phyloP scores from a whole-genome alignment of 2,113 vertebrate genomes.

The Ochotona princeps region DNA sequence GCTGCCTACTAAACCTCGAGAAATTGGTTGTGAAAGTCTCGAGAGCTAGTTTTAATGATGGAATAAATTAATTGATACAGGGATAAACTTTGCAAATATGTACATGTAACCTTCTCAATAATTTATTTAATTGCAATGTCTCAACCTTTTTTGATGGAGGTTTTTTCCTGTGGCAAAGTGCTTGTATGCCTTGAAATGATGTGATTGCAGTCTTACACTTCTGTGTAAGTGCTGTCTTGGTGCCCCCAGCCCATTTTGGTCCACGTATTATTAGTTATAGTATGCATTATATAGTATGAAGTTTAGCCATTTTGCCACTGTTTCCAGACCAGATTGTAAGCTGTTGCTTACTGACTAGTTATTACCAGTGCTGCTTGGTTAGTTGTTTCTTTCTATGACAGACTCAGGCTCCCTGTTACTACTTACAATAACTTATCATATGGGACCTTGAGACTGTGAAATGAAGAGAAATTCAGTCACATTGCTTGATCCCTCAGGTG shows the following conservation, averaged over 20 bases:
- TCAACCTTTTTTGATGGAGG: neutral
- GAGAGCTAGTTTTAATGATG: neutral
- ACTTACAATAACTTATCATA: neutral
- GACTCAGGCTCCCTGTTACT: neutral
- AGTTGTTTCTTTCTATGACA: neutral
- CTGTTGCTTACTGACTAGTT: neutral
- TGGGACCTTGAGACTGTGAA: neutral
- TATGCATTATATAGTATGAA: neutral
- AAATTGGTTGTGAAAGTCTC: neutral
- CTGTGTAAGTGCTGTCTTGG: neutral
- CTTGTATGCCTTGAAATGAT: neutral
- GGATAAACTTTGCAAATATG: neutral
- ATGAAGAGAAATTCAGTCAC: neutral
- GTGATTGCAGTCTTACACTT: neutral
- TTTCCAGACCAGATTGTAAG: slow-evolving; percentile 7
- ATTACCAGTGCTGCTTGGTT: neutral
- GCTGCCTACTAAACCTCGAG: neutral
- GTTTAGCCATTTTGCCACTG: neutral
- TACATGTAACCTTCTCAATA: neutral
- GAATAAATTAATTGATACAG: slow-evolving; percentile 9
- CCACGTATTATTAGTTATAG: neutral
- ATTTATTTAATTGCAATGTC: neutral
- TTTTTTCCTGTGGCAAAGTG: neutral
- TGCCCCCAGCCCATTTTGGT: neutral
- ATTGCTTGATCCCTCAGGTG: neutral